Base-by-base conservation (phyloP, 2,113 vertebrate genomes). In the Periophthalmus modestus region DNA sequence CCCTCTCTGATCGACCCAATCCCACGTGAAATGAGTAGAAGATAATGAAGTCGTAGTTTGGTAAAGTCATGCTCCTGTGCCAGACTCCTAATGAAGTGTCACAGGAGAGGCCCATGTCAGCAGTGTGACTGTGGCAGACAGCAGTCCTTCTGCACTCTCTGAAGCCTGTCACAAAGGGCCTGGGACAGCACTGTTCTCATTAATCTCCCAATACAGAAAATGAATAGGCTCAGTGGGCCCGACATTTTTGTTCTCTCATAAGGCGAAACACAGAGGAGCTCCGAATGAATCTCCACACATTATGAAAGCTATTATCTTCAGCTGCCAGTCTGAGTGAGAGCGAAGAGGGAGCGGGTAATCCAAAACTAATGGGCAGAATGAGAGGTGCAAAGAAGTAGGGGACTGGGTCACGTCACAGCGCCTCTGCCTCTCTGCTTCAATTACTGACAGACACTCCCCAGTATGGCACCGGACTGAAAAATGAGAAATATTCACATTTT, bases 261-360 rank as follows among this genome's bases (percentile, higher is more conserved):
- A 90, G 86, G 77, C 78, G 79, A 86, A 90, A 82, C 81, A 87
- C 75, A 81, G 78, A 82, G 65, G 62, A 78, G 69, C 75, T 80
- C 39, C 72, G 81, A 84, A 83, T 86, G 78, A 85, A 85, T 85
- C 80, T 75, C 81, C 71, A 61, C 84, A 80, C 86, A 83, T 88
- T 89, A 88, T 85, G 83, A 92, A 91, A 89, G 84, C 87, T 81
- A 86, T 91, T 89, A 88, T 89, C 85, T 81, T 77, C 87, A 90
- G 83, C 87, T 83, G 84, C 87, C 88, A 89, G 80, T 91, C 83
- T 83, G 58, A 1, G 61, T 79, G 80, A 81, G 75, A 71, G 83
- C 72, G 71, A 62, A 72, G 75, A 80, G 72, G 84, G 72, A 79
- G 79, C 72, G 80, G 81, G 86, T 85, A 89, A 92, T 87, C 80